Evolutionary conservation across 2,797 vertebrate species (phyloP).

Genomic region (Cyclopterus lumpus): DNA sequence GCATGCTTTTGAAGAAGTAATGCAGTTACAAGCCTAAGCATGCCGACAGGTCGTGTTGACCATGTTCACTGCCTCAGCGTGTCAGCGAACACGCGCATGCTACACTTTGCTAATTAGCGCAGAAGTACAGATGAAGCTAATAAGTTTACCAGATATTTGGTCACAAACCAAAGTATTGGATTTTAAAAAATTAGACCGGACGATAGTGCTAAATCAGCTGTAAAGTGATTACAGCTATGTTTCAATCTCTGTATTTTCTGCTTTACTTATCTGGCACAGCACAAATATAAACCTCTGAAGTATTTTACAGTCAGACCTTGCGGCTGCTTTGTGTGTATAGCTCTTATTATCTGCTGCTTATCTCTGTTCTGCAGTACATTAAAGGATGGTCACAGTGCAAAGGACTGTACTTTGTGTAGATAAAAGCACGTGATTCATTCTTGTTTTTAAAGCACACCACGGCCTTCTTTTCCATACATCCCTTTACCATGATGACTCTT

Average conservation of each 20-base stretch:
- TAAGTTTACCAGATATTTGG: too few relatives aligned
- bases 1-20: background rate
- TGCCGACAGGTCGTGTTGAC: background rate
- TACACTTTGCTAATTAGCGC: background rate
- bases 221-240: too few relatives aligned
- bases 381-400: slow-evolving; percentile 6
- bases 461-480: background rate
- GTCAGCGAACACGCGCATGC: too few relatives aligned
- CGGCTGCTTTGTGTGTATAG: background rate
- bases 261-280: background rate
- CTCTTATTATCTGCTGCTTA: slow-evolving; percentile 15
- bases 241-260: background rate
- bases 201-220: too few relatives aligned
- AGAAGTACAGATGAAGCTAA: background rate
- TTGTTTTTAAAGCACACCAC: background rate
- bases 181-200: too few relatives aligned
- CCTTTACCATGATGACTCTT: background rate
- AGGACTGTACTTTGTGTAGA: background rate
- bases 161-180: too few relatives aligned
- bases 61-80: background rate
- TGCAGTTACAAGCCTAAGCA: background rate
- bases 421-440: background rate
- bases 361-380: slow-evolving; percentile 10
- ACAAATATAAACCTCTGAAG: background rate
- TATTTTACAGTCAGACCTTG: background rate